These are phyloP conservation scores for Autographa gamma DNA, from an alignment of 2,888 invertebrate species.

Conservation along the genomic window DNA sequence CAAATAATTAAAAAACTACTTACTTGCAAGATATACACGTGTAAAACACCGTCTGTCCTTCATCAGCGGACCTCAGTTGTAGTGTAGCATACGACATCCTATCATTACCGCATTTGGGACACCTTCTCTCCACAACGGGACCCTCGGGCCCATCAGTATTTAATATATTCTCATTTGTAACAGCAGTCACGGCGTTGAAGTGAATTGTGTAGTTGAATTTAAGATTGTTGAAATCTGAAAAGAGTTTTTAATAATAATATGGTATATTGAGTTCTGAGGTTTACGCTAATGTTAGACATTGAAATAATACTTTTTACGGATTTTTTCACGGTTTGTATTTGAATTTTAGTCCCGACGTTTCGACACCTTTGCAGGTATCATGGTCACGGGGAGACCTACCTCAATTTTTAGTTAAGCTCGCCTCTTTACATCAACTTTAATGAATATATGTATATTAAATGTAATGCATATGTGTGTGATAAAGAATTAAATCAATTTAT, in stretches of 20 bases:
- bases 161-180: constrained; percentile 73
- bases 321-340: too few species aligned
- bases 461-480: too few species aligned
- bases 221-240: constrained; percentile 90
- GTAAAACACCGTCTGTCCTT: constrained; percentile 99
- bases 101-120: constrained; percentile 96
- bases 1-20: constrained; percentile 66
- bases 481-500: too few species aligned
- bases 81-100: constrained; percentile 98
- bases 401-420: too few species aligned
- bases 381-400: too few species aligned
- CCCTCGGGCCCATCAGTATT: constrained; percentile 90
- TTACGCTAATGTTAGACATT: too few species aligned
- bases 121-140: constrained; percentile 94
- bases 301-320: too few species aligned
- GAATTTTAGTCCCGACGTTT: too few species aligned
- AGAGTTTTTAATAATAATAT: neutral
- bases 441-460: too few species aligned
- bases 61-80: constrained; percentile 98
- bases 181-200: constrained; percentile 90
- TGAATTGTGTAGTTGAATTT: constrained; percentile 91
- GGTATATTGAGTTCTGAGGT: too few species aligned
- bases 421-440: too few species aligned
- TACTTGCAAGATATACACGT: constrained; percentile 98
- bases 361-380: too few species aligned